phyloP scores from a whole-genome alignment of 1,140 invertebrate species.

The Vanessa tameamea region DNA sequence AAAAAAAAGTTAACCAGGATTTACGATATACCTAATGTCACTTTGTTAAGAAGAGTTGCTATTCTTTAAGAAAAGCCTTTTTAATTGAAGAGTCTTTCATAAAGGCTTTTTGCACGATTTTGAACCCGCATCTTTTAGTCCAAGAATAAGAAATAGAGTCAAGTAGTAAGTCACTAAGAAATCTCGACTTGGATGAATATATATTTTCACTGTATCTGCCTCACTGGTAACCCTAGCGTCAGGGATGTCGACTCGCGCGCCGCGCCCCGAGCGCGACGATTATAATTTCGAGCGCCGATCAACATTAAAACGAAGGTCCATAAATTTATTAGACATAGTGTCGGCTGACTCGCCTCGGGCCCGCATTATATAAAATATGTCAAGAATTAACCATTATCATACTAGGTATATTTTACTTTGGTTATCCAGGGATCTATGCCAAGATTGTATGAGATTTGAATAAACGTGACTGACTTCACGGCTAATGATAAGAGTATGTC shows the following conservation, averaged over 20 bases:
- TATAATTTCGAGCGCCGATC: constrained; percentile 78
- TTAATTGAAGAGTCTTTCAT: too few species aligned
- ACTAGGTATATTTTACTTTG: constrained; percentile 65
- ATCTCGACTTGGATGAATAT: not conserved
- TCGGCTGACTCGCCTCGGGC: constrained; percentile 69
- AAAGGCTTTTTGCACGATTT: too few species aligned
- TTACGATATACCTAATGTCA: too few species aligned
- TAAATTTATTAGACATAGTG: constrained; percentile 81
- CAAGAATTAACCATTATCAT: constrained; percentile 79
- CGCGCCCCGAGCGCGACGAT: constrained; percentile 73
- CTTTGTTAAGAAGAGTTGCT: too few species aligned
- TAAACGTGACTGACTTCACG: constrained; percentile 49
- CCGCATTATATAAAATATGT: constrained; percentile 79
- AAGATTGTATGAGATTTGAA: constrained; percentile 49
- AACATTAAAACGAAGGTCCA: constrained; percentile 78
- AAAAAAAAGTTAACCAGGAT: too few species aligned
- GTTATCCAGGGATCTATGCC: constrained; percentile 54
- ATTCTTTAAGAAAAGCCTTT: too few species aligned
- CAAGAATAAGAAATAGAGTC: too few species aligned
- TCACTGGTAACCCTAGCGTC: constrained; percentile 18
- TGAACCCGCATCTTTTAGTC: too few species aligned
- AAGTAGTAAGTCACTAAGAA: too few species aligned
- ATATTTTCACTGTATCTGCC: not conserved
- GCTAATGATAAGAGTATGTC: constrained; percentile 25
- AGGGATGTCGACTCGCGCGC: constrained; percentile 48